These are phyloP conservation scores for Symphodus melops DNA, from an alignment of 2,113 vertebrate species.

Conservation along the genomic window DNA sequence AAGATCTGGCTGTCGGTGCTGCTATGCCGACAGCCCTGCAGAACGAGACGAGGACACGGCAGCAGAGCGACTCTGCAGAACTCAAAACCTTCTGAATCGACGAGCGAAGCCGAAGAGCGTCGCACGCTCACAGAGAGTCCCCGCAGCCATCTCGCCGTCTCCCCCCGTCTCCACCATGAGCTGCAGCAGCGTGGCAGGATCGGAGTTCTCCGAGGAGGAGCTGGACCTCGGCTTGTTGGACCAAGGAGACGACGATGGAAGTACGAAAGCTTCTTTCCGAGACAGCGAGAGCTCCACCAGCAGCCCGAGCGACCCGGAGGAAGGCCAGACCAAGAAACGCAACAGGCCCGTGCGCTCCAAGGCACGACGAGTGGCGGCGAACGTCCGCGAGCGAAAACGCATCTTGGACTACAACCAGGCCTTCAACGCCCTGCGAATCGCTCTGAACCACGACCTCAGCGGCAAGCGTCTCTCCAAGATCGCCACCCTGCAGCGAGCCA, in stretches of 20 bases:
- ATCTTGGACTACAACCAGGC: constrained; percentile 99
- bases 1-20: constrained; percentile 68
- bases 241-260: constrained; percentile 63
- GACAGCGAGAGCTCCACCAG: constrained; percentile 64
- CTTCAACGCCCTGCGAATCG: constrained; percentile 92
- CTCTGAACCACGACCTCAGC: constrained; percentile 90
- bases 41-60: constrained; percentile 2
- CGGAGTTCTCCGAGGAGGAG: constrained; percentile 82
- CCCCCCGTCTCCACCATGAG: constrained; percentile 62
- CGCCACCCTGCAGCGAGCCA: constrained; percentile 93
- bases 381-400: constrained; percentile 93
- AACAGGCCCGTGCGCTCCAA: constrained; percentile 90
- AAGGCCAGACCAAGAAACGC: constrained; percentile 82
- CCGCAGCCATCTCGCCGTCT: neutral
- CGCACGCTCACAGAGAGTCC: neutral
- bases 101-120: neutral
- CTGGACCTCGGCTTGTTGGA: constrained; percentile 62
- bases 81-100: too few relatives aligned
- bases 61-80: neutral
- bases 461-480: constrained; percentile 98
- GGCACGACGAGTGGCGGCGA: constrained; percentile 93
- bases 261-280: constrained; percentile 58
- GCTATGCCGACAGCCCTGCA: constrained; percentile 66
- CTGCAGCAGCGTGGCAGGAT: constrained; percentile 76
- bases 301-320: constrained; percentile 69